Conservation (phyloP, 2,888 invertebrate species). For the Anodontia alba region DNA sequence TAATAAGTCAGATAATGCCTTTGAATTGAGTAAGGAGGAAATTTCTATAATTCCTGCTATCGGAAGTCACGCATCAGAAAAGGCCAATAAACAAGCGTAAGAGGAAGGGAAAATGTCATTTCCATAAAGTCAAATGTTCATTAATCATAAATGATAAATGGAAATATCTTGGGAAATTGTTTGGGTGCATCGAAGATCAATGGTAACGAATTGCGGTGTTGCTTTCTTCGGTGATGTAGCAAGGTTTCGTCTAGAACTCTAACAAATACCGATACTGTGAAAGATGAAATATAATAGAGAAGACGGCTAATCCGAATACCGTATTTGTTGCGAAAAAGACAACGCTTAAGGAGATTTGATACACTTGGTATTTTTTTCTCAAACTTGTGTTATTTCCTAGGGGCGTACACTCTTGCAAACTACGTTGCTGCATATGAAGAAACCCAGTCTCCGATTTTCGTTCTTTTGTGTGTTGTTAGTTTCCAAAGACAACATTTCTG, state of each 20-base stretch:
- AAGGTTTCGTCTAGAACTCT: not conserved
- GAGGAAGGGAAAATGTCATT: constrained; percentile 40
- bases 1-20: constrained; percentile 10
- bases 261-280: too few relatives aligned
- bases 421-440: too few relatives aligned
- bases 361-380: too few relatives aligned
- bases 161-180: constrained; percentile 17
- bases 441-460: too few relatives aligned
- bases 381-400: too few relatives aligned
- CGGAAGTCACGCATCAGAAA: constrained; percentile 45
- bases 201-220: constrained; percentile 5
- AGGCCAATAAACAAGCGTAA: constrained; percentile 38
- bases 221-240: not conserved
- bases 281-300: too few relatives aligned
- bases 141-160: constrained; percentile 42
- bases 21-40: constrained; percentile 4
- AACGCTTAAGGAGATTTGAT: too few relatives aligned
- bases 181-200: constrained; percentile 20
- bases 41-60: constrained; percentile 20
- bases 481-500: too few relatives aligned
- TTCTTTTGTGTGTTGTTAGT: too few relatives aligned
- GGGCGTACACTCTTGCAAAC: too few relatives aligned
- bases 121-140: constrained; percentile 41
- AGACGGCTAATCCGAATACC: too few relatives aligned
- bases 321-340: too few relatives aligned